Conservation (phyloP, 2,113 vertebrate genomes). For the Aspiorhynchus laticeps region DNA sequence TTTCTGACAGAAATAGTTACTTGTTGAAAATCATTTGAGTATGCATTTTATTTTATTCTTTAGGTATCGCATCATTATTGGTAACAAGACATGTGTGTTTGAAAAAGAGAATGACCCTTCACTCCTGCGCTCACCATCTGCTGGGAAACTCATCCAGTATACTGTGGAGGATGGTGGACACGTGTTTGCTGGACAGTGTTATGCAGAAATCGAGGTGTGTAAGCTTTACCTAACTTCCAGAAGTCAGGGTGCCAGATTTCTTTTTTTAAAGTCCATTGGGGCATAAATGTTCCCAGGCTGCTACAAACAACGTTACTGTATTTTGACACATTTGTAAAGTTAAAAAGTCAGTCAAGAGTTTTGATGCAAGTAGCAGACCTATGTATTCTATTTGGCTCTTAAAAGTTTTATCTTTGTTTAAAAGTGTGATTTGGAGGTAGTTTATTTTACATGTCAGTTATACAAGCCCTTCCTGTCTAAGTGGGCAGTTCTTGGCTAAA, state of each 20-base stretch:
- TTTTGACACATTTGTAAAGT: too few species aligned
- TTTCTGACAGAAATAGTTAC: not conserved
- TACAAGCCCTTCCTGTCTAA: not conserved
- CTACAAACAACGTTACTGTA: too few species aligned
- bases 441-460: too few species aligned
- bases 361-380: too few species aligned
- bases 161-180: slow-evolving; percentile 96
- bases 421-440: too few species aligned
- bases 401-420: too few species aligned
- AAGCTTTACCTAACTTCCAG: not conserved
- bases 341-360: too few species aligned
- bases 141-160: slow-evolving; percentile 96
- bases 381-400: too few species aligned
- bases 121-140: slow-evolving; percentile 91
- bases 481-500: not conserved
- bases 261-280: too few species aligned
- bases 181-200: slow-evolving; percentile 94
- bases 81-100: slow-evolving; percentile 99
- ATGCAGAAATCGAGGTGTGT: slow-evolving; percentile 95
- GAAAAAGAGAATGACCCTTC: slow-evolving; percentile 98
- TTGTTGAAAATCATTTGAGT: not conserved
- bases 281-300: not conserved
- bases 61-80: slow-evolving; percentile 98
- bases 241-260: not conserved
- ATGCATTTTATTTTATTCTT: not conserved